Base-by-base conservation (phyloP, 2,113 vertebrate species). In the Hemiscyllium ocellatum region DNA sequence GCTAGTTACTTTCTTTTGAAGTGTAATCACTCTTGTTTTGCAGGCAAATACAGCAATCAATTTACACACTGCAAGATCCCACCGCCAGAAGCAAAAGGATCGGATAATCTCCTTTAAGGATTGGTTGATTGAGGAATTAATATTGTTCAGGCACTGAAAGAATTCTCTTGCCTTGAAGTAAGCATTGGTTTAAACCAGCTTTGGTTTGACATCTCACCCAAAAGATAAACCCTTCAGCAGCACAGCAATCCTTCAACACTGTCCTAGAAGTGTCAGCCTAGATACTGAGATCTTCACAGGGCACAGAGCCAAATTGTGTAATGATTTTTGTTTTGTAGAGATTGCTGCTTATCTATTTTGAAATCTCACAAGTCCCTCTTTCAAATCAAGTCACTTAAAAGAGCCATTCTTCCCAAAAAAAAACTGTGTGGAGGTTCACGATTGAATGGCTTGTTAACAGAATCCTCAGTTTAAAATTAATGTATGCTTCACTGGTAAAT, bases 401-500 rank as follows among this genome's bases (percentile, higher is more conserved):
- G 20, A 95, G 68, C 22, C 70, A 47, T 70, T 95, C 29, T 20
- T 13, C 10, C 22, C 24, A 22, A 50, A 70, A 95, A 72, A 47
- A 69, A 94, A 94, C 66, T 42, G 0, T 24, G 68, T 50, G 2
- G 2, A 52, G 47, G 42, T 37, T 20, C 24, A 13, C 15, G 7
- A 47, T 37, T 93, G 29, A 8, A 10, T 12, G 2, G 66, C 10
- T 6, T 69, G 66, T 69, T 47, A 68, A 94, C 22, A 15, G 61
- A 66, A 94, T 68, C n/a, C 61, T 94, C 20, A 66, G 56, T 66
- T 69, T 68, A 72, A 72, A 83, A 37, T 83, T 15, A 42, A 56
- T 95, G 65, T 72, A 72, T 95, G 68, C n/a, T 95, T 37, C 42
- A 29, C 72, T 70, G 69, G 70, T 94, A 94, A 69, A 17, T 72